These are phyloP conservation scores for Ceratosolen fusciceps DNA, from an alignment of 1,140 invertebrate species.

Conservation along the genomic window DNA sequence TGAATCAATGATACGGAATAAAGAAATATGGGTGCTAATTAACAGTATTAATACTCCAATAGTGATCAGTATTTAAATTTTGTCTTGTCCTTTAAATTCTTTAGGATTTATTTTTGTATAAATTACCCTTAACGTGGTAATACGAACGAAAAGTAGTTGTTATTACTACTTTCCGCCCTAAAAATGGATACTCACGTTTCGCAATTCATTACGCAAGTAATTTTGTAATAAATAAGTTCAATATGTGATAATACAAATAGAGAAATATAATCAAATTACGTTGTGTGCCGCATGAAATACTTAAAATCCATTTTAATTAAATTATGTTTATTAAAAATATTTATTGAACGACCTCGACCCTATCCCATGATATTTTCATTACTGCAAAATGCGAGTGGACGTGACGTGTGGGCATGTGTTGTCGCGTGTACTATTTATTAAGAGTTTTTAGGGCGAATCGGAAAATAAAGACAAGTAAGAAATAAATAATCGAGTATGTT, in stretches of 20 bases:
- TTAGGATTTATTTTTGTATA: neutral
- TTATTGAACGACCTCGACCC: too few species aligned
- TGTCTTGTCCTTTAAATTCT: conserved; percentile 8
- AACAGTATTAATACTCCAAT: conserved; percentile 39
- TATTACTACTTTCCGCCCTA: neutral
- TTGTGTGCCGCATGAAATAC: neutral
- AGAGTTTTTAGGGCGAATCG: too few species aligned
- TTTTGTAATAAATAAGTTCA: neutral
- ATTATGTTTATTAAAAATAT: too few species aligned
- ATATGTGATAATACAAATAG: neutral
- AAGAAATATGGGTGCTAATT: conserved; percentile 30
- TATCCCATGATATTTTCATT: too few species aligned
- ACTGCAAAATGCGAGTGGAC: too few species aligned
- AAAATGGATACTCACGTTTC: neutral
- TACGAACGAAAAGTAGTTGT: neutral
- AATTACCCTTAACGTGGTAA: neutral
- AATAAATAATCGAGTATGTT: too few species aligned
- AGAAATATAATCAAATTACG: neutral
- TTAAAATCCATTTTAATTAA: conserved; percentile 3
- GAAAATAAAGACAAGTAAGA: too few species aligned
- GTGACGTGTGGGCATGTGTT: too few species aligned
- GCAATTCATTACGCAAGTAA: neutral
- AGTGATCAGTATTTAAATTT: conserved; percentile 34
- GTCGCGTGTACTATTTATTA: too few species aligned
- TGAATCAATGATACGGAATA: conserved; percentile 11